Conservation (phyloP, 2,113 vertebrate species). For the Mesoclemmys tuberculata region DNA sequence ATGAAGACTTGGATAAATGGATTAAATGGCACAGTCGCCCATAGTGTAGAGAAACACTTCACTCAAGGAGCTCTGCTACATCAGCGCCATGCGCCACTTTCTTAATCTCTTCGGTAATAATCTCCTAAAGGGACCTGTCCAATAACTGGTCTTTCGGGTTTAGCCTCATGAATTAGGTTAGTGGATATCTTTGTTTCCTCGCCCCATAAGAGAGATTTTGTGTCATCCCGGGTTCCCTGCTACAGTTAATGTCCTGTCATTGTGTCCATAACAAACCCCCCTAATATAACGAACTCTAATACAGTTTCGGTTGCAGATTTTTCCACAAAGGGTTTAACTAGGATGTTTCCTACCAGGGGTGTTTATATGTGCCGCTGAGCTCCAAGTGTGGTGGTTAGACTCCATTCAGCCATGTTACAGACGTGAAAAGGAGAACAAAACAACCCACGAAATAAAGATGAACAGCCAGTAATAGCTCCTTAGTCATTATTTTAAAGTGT, state of each 20-base stretch:
- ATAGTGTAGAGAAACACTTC: not conserved
- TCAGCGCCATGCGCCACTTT: not conserved
- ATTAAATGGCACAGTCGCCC: conserved; percentile 39
- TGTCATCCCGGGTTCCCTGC: not conserved
- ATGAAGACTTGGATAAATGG: conserved; percentile 22
- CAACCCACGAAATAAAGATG: too few species aligned
- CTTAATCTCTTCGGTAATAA: not conserved
- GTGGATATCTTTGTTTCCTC: not conserved
- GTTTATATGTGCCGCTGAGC: not conserved
- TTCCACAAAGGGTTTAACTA: not conserved
- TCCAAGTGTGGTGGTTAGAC: not conserved
- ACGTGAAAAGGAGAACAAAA: not conserved
- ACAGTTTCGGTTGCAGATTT: not conserved
- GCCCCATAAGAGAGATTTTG: not conserved
- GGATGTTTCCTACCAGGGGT: not conserved
- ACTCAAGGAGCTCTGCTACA: not conserved
- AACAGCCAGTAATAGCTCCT: not conserved
- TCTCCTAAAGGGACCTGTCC: not conserved
- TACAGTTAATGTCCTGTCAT: not conserved
- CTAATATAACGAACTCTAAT: too few species aligned
- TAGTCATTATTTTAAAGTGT: not conserved
- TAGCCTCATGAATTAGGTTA: not conserved
- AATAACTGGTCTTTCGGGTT: not conserved
- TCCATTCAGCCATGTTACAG: not conserved
- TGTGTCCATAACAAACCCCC: not conserved